These are phyloP conservation scores for Pristiophorus japonicus DNA, from an alignment of 2,113 vertebrate genomes.

Conservation along the genomic window DNA sequence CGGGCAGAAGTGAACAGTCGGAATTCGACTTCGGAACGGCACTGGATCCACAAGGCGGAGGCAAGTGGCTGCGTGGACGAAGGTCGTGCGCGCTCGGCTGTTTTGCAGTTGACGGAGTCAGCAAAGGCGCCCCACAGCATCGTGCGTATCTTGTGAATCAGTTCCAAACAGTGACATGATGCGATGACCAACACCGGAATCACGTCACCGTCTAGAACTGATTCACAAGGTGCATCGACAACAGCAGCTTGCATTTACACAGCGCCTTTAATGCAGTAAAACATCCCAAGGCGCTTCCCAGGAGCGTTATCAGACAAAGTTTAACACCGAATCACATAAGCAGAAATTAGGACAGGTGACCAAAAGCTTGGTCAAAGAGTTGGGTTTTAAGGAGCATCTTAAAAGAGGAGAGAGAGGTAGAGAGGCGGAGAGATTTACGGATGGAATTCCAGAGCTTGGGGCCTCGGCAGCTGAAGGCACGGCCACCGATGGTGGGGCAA, in stretches of 20 bases:
- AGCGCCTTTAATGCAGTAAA: neutral
- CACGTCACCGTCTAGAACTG: neutral
- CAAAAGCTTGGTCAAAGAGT: neutral
- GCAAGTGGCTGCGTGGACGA: neutral
- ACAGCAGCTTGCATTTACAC: neutral
- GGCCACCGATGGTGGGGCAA: neutral
- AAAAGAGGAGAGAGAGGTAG: neutral
- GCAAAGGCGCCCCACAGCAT: neutral
- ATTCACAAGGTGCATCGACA: neutral
- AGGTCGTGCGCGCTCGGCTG: neutral
- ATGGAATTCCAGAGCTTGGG: neutral
- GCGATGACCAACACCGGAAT: neutral
- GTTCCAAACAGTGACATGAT: too few relatives aligned
- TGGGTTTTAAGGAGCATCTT: neutral
- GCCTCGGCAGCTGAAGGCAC: neutral
- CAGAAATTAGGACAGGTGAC: neutral
- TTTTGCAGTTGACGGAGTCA: too few relatives aligned
- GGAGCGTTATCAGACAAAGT: neutral
- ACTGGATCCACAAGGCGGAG: neutral
- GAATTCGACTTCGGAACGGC: neutral
- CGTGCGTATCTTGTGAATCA: too few relatives aligned
- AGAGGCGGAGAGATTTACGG: neutral
- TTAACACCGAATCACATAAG: neutral
- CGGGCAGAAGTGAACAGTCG: too few relatives aligned
- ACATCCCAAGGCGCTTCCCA: neutral